A percentile compares a stretch with the other conserved stretches of the same genome.
These are phyloP conservation scores for Euplexia lucipara DNA, from an alignment of 2,888 invertebrate species.

Conservation along the genomic window DNA sequence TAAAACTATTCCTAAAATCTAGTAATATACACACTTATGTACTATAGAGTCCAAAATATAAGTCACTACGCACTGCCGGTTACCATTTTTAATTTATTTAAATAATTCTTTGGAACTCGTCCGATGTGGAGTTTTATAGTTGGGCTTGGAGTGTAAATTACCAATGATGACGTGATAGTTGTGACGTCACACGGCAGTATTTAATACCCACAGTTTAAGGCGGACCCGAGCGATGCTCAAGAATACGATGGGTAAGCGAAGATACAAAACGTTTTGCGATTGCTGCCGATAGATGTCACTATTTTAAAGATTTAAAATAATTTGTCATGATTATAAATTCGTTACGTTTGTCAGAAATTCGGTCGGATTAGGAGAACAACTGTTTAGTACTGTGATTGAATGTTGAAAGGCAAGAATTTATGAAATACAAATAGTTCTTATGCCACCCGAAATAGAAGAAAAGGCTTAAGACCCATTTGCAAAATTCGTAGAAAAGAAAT, in stretches of 20 bases:
- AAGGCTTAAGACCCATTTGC: constrained; percentile 38
- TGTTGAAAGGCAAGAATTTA: not conserved
- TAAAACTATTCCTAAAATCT: constrained; percentile 80
- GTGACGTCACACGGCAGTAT: constrained; percentile 39
- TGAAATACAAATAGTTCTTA: constrained; percentile 21
- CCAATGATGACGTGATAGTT: constrained; percentile 15
- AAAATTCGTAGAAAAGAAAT: not conserved
- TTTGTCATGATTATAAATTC: constrained; percentile 46
- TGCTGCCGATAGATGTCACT: constrained; percentile 18
- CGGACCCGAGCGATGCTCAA: constrained; percentile 48
- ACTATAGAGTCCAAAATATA: constrained; percentile 76
- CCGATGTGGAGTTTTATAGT: constrained; percentile 53
- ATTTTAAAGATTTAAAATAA: not conserved
- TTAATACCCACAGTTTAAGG: constrained; percentile 53
- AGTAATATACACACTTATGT: constrained; percentile 82
- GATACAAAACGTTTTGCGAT: constrained; percentile 30
- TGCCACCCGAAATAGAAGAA: constrained; percentile 46
- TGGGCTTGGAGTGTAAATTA: constrained; percentile 35
- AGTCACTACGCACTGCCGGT: constrained; percentile 81
- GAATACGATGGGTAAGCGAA: constrained; percentile 42
- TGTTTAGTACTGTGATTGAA: not conserved
- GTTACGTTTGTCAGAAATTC: constrained; percentile 1
- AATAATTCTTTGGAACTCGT: constrained; percentile 67
- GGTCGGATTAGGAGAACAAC: not conserved
- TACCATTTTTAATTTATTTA: constrained; percentile 55